Base-by-base conservation (phyloP, 2,888 invertebrate species). In the Lithodes maja region DNA sequence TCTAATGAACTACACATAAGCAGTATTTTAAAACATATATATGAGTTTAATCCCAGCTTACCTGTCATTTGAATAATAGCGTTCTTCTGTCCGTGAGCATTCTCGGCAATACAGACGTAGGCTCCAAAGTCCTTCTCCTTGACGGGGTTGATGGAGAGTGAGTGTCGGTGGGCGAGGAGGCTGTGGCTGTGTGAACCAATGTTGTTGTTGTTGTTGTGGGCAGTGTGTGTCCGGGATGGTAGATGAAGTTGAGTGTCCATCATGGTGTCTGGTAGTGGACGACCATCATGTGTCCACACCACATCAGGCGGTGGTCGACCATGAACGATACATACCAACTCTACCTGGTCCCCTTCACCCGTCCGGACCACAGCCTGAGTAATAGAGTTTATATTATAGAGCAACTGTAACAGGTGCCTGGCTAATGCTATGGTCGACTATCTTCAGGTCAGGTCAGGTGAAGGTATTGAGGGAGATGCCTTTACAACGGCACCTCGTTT, bases 71-170 rank as follows among this genome's bases (percentile, higher is more conserved):
- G 95, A 92, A 96, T 94, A 93, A 95, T 95, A 94, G 95, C 95
- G 92, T 95, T 94, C 92, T 95, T 95, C 94, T 95, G 95, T 92
- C 96, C 96, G 92, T 96, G 94, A 93, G 95, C 95, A 94, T 96
- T 96, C 93, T 96, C 96, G 79, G 96, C 96, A 92, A 95, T 95
- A 93, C 96, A 96, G 92, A 95, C 95, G 94, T 96, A 96, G 94
- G 96, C 96, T 92, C 96, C 96, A 93, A 96, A 96, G 94, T 96
- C 96, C 71, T 89, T 83, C 77, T 91, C 89, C 3, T 83, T 83
- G 52, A 91, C 91, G 81, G 86, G 74, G 9, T 61, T 74, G 80
- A 91, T 91, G 75, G 83, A 86, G 75, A 91, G 89, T 9, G 83
- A 89, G 87, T 91, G 92, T 95, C 95, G 91, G 95, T 90, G 90